phyloP scores from a whole-genome alignment of 2,888 invertebrate genomes.

The Nezara viridula region DNA sequence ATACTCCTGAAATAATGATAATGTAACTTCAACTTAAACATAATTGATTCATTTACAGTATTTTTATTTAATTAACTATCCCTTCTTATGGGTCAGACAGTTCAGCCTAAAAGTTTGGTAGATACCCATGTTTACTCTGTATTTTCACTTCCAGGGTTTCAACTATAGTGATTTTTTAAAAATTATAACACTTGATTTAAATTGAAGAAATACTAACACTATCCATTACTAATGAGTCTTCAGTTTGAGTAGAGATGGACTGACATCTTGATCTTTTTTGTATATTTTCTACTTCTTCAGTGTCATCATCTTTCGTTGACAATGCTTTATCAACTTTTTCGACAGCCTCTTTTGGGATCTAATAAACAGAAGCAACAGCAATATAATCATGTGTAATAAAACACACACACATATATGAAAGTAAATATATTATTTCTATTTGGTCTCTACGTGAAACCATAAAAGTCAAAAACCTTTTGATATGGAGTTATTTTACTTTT shows the following conservation, averaged over 20 bases:
- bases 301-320: slow-evolving; percentile 36
- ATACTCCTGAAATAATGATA: no score
- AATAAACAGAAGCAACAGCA: neutral
- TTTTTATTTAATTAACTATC: no score
- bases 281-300: neutral
- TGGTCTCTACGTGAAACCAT: no score
- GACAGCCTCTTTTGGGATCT: neutral
- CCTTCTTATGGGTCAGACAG: neutral
- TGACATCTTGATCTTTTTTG: slow-evolving; percentile 24
- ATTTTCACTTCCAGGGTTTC: no score
- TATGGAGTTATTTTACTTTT: no score
- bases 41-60: no score
- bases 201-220: neutral
- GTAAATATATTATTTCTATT: no score
- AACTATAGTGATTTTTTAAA: no score
- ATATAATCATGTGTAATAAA: neutral
- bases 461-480: no score
- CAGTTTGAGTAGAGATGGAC: slow-evolving; percentile 56
- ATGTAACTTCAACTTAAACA: no score
- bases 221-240: neutral
- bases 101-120: no score
- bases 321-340: slow-evolving; percentile 47
- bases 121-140: no score
- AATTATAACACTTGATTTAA: neutral
- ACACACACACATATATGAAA: neutral